Conservation (phyloP, 1,140 invertebrate genomes). For the Yoshiicerus persimilis region DNA sequence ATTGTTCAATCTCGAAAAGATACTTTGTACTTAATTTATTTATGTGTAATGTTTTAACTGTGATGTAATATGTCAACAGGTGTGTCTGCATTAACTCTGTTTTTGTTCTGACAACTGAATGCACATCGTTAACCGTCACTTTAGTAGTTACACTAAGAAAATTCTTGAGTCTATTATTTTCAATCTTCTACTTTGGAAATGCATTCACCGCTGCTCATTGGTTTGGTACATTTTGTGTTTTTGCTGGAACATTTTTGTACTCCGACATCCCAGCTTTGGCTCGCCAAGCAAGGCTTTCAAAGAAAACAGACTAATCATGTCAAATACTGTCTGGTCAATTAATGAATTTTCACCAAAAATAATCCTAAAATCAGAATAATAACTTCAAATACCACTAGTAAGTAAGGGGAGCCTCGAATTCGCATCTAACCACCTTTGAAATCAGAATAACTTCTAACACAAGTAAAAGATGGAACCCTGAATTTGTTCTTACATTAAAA, state of each 20-base stretch:
- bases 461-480: too few species aligned
- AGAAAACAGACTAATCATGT: slow-evolving; percentile 31
- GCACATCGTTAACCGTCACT: slow-evolving; percentile 90
- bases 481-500: too few species aligned
- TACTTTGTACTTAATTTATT: too few species aligned
- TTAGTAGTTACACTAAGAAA: slow-evolving; percentile 93
- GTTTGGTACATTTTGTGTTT: slow-evolving; percentile 88
- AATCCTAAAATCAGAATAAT: not conserved
- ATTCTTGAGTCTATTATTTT: slow-evolving; percentile 91
- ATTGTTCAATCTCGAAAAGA: too few species aligned
- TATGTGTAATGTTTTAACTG: too few species aligned
- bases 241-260: slow-evolving; percentile 90
- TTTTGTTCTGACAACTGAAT: slow-evolving; percentile 90
- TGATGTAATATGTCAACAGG: too few species aligned
- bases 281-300: not conserved
- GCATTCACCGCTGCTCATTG: slow-evolving; percentile 90
- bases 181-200: slow-evolving; percentile 94
- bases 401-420: too few species aligned
- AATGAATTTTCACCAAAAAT: not conserved
- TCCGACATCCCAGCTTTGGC: slow-evolving; percentile 64
- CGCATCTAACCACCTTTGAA: too few species aligned
- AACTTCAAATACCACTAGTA: too few species aligned
- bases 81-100: slow-evolving; percentile 92
- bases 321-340: not conserved
- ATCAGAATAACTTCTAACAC: too few species aligned